Conservation (phyloP, 2,888 invertebrate species). For the Agrypnus murinus region DNA sequence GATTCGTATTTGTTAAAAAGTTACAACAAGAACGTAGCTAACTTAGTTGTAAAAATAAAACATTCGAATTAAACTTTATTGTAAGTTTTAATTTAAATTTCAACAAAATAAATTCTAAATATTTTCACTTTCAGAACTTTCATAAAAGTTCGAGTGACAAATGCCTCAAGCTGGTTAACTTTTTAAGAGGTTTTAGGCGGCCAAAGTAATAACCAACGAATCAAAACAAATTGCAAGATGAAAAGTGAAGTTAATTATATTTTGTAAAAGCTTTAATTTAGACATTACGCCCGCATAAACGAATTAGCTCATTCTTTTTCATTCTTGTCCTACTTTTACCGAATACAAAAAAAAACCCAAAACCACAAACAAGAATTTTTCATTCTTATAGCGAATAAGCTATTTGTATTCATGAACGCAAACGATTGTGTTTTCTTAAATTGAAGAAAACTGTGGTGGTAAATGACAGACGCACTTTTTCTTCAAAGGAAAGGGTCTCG, state of each 20-base stretch:
- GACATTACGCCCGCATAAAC: neutral
- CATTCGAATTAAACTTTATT: too few species aligned
- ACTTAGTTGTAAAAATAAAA: too few species aligned
- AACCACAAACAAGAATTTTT: conserved; percentile 27
- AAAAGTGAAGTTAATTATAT: conserved; percentile 7
- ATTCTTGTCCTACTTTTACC: neutral
- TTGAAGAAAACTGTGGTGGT: conserved; percentile 21
- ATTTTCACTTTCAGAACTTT: neutral
- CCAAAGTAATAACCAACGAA: too few species aligned
- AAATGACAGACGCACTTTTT: neutral
- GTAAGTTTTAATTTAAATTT: neutral
- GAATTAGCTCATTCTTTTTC: neutral
- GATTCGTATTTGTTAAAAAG: too few species aligned
- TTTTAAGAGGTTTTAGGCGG: neutral
- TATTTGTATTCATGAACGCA: conserved; percentile 23
- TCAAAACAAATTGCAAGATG: neutral
- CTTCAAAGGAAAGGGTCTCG: neutral
- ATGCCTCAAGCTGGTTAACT: neutral
- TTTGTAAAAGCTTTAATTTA: neutral
- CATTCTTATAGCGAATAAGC: neutral
- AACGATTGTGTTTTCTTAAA: conserved; percentile 27
- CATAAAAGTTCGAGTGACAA: neutral
- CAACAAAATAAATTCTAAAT: neutral
- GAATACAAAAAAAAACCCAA: neutral
- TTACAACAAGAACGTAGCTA: too few species aligned